phyloP scores from a whole-genome alignment of 2,113 vertebrate genomes.

The Platichthys flesus region DNA sequence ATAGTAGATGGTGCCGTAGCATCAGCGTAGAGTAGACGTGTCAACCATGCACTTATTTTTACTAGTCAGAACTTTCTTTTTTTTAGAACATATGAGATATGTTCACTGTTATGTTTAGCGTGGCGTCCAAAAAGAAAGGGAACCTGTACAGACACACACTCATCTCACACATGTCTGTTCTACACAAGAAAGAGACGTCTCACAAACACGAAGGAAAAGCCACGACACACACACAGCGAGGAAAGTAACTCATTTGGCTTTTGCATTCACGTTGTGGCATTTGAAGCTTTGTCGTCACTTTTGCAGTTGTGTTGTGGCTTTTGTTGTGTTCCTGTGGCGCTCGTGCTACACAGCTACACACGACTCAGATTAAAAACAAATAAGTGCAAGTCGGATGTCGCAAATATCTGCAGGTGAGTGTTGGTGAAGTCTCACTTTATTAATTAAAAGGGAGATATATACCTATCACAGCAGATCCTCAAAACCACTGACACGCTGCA shows the following conservation, averaged over 20 bases:
- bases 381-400: no score
- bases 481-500: conserved; percentile 55
- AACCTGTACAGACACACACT: conserved; percentile 1
- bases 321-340: no score
- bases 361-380: no score
- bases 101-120: conserved; percentile 52
- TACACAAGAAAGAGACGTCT: no score
- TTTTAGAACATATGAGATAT: conserved; percentile 72
- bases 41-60: conserved; percentile 78
- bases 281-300: no score
- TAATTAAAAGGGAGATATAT: background rate
- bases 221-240: no score
- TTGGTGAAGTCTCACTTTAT: conserved; percentile 5
- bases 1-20: conserved; percentile 55
- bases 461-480: conserved; percentile 44
- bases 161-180: no score
- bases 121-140: conserved; percentile 40
- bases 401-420: background rate
- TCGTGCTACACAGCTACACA: no score
- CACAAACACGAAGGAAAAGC: background rate
- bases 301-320: no score
- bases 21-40: conserved; percentile 65
- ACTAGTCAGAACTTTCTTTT: conserved; percentile 25
- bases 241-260: no score
- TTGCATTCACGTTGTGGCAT: no score